These are phyloP conservation scores for Drosophila anomalipes DNA, from an alignment of 2,888 invertebrate genomes.

Conservation along the genomic window DNA sequence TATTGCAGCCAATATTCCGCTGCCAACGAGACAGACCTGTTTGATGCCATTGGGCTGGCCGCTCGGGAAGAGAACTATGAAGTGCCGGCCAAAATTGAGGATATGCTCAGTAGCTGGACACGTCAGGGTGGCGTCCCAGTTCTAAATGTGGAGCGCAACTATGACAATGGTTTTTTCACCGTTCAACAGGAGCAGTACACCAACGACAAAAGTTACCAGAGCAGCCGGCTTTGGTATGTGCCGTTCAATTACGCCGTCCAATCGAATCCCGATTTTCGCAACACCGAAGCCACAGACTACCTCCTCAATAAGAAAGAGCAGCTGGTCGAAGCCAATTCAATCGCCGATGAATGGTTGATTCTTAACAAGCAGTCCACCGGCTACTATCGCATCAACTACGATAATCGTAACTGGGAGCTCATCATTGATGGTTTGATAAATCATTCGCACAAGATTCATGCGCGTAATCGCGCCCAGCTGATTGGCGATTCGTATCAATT, in stretches of 20 bases:
- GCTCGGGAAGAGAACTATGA: conserved; percentile 66
- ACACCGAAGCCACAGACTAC: conserved; percentile 77
- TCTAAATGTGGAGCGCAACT: conserved; percentile 86
- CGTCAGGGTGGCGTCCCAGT: conserved; percentile 88
- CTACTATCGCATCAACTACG: conserved; percentile 90
- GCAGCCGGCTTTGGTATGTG: conserved; percentile 74
- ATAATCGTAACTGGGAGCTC: conserved; percentile 88
- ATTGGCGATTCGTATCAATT: conserved; percentile 90
- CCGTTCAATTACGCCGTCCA: conserved; percentile 81
- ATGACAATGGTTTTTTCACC: conserved; percentile 85
- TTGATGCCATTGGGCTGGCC: conserved; percentile 72
- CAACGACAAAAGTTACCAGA: conserved; percentile 52
- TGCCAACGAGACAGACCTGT: conserved; percentile 77
- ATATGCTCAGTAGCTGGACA: conserved; percentile 88
- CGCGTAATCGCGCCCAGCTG: conserved; percentile 93
- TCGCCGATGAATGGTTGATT: conserved; percentile 79
- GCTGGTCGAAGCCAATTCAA: conserved; percentile 37
- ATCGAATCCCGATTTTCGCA: conserved; percentile 78
- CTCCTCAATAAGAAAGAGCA: conserved; percentile 48
- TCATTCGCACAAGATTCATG: conserved; percentile 89
- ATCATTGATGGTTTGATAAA: conserved; percentile 88
- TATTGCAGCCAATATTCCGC: conserved; percentile 35
- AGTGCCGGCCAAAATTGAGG: conserved; percentile 86
- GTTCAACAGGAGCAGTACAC: conserved; percentile 86
- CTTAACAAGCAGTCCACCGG: conserved; percentile 84